phyloP scores from a whole-genome alignment of 1,140 invertebrate genomes.

The Drosophila baimaii region DNA sequence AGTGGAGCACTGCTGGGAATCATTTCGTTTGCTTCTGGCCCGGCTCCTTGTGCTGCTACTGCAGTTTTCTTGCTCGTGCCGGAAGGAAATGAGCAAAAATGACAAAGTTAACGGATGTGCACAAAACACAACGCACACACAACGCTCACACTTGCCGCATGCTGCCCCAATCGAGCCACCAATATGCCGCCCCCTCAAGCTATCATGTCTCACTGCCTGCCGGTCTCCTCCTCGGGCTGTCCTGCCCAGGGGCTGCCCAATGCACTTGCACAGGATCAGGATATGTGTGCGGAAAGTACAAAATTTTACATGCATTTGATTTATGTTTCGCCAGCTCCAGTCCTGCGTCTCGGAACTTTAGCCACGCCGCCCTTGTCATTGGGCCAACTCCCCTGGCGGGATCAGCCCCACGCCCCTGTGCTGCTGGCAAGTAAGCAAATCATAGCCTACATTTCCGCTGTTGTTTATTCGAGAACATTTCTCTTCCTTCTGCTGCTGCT shows the following conservation, averaged over 20 bases:
- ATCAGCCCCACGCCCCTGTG: conserved; percentile 13
- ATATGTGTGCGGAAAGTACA: conserved; percentile 81
- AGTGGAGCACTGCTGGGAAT: conserved; percentile 73
- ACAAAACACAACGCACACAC: conserved; percentile 77
- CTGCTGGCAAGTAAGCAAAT: conserved; percentile 75
- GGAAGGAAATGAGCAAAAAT: conserved; percentile 83
- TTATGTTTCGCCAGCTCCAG: conserved; percentile 58
- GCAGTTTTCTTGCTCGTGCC: conserved; percentile 73
- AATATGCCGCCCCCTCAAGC: conserved; percentile 11
- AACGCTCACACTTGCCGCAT: conserved; percentile 18
- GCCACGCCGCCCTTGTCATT: conserved; percentile 52
- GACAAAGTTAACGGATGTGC: conserved; percentile 83
- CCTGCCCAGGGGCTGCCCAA: conserved; percentile 54
- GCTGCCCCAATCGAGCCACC: conserved; percentile 20
- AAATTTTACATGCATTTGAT: conserved; percentile 82
- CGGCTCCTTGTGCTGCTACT: conserved; percentile 35
- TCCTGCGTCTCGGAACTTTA: conserved; percentile 35
- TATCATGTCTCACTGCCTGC: neutral
- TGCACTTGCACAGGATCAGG: conserved; percentile 76
- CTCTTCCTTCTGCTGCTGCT: conserved; percentile 30
- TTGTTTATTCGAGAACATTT: conserved; percentile 66
- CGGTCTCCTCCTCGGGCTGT: conserved; percentile 18
- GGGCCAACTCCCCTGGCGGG: conserved; percentile 38
- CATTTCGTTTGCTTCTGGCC: conserved; percentile 62
- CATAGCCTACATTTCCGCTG: conserved; percentile 80